phyloP scores from a whole-genome alignment of 2,888 invertebrate species.

The Polylopha cassiicola region DNA sequence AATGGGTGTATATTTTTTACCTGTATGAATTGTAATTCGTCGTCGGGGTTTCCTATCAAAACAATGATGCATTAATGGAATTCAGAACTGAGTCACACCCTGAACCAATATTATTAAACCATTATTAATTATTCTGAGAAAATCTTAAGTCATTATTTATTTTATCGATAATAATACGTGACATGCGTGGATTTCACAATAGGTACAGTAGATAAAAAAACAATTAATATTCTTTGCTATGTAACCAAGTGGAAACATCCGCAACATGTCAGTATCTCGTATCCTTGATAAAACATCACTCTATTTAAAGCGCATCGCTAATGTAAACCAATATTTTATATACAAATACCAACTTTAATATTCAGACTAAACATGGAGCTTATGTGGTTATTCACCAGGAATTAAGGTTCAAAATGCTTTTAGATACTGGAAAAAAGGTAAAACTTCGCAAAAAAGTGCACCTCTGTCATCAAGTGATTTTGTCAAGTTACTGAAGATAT shows the following conservation, averaged over 20 bases:
- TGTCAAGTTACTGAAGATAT: constrained; percentile 65
- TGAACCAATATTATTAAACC: too few species aligned
- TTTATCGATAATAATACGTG: too few species aligned
- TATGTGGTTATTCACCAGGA: constrained; percentile 13
- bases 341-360: constrained; percentile 37
- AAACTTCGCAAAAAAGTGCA: constrained; percentile 32
- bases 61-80: too few species aligned
- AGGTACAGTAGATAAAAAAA: constrained; percentile 9
- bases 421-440: constrained; percentile 3
- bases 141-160: too few species aligned
- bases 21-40: too few species aligned
- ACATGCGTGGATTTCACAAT: constrained; percentile 7
- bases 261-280: constrained; percentile 54
- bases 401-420: constrained; percentile 40
- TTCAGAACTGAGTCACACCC: too few species aligned
- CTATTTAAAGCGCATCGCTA: constrained; percentile 48
- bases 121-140: too few species aligned
- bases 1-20: too few species aligned
- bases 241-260: constrained; percentile 52
- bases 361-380: constrained; percentile 32
- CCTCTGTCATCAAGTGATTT: constrained; percentile 59
- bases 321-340: constrained; percentile 59
- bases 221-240: constrained; percentile 17
- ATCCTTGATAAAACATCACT: constrained; percentile 51
- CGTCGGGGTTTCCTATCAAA: too few species aligned